phyloP scores from a whole-genome alignment of 2,113 vertebrate species.

The Malurus melanocephalus region DNA sequence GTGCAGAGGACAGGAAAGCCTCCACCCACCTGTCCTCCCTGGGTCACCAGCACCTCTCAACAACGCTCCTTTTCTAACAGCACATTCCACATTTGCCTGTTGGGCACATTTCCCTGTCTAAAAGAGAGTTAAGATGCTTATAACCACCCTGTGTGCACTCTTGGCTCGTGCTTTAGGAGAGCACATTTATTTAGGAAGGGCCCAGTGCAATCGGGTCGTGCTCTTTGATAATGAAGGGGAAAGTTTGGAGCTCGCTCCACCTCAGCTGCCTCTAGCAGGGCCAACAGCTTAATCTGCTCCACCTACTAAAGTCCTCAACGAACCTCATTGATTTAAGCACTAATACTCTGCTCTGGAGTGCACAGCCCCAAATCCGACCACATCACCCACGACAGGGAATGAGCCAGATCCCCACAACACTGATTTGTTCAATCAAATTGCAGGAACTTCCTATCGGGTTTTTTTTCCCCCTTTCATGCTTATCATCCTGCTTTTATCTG shows the following conservation, averaged over 20 bases:
- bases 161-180: background rate
- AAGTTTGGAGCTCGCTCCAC: background rate
- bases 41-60: background rate
- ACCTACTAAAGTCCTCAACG: background rate
- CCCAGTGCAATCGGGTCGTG: rapidly evolving
- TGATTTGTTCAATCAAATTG: background rate
- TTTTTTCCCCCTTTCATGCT: background rate
- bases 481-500: background rate
- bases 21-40: background rate
- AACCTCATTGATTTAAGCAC: background rate
- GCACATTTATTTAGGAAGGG: background rate
- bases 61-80: background rate
- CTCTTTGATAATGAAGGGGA: background rate
- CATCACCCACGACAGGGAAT: rapidly evolving
- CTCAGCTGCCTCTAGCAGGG: background rate
- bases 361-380: background rate
- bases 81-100: background rate
- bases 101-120: background rate
- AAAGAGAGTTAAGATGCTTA: background rate
- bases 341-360: background rate
- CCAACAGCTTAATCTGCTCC: background rate
- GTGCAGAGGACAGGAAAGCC: background rate
- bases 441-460: background rate
- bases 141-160: background rate
- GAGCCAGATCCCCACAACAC: background rate